Base-by-base conservation (phyloP, 2,888 invertebrate species). In the Maniola hyperantus region DNA sequence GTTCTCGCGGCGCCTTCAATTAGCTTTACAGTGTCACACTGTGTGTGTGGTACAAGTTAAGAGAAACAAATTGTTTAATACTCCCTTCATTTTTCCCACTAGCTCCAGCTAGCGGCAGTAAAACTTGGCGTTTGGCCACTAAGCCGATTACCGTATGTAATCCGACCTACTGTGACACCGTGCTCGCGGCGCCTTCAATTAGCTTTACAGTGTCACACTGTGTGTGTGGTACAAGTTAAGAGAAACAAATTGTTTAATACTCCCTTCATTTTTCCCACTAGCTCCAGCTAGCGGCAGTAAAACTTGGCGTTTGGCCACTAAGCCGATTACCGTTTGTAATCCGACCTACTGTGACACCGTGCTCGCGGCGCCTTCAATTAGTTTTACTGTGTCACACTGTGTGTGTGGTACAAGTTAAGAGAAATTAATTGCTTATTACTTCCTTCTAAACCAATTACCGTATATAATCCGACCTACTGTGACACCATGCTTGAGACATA, bases 121-220 rank as follows among this genome's bases (percentile, higher is more conserved):
- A 82, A 84, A 83, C 80, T 80, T 77, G 74, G 76, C 77, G 78
- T 83, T 83, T 77, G 78, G 75, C 79, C 76, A 76, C 79, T 82
- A 84, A 86, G 84, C 83, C 81, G 85, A 84, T 86, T 86, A 85
- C 82, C 74, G 74, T 74, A 71, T 82, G 84, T 86, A 84, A 85
- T 83, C 85, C 79, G 71, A 75, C 78, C 77, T 72, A 66, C 79
- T 77, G 79, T 77, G 74, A 73, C 75, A 67, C 64, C 60, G 61
- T 64, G 64, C 71, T 70, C 74, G 75, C 70, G 68, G 73, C 78
- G 77, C 77, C 80, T 84, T 83, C 83, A 84, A 83, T 84, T 83
- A 81, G 79, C 79, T 78, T 79, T 79, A 71, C 68, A 63, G 48
- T 68, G 64, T 70, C 64, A 64, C 36, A 57, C 44, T 33, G 26